phyloP scores from a whole-genome alignment of 2,888 invertebrate species.

The Archips xylosteana region DNA sequence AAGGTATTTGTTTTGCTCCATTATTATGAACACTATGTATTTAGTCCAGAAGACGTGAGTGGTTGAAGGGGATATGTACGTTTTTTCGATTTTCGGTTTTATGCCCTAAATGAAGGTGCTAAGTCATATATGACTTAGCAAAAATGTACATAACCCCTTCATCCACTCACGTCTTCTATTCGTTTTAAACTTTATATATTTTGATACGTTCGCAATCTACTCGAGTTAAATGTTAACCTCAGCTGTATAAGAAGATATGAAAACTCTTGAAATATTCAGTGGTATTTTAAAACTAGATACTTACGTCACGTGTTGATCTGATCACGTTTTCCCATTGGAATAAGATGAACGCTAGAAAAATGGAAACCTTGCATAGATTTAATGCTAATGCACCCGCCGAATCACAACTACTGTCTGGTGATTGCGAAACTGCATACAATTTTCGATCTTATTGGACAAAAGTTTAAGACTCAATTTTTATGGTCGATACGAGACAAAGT shows the following conservation, averaged over 20 bases:
- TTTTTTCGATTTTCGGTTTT: too few relatives aligned
- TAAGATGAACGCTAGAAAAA: conserved; percentile 26
- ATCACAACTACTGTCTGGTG: conserved; percentile 14
- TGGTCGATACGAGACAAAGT: neutral
- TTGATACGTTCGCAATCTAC: too few relatives aligned
- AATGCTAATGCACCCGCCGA: conserved; percentile 24
- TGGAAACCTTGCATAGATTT: conserved; percentile 25
- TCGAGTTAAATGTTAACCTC: neutral
- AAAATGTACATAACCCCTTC: too few relatives aligned
- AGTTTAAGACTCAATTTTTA: conserved; percentile 2
- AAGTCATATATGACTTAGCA: too few relatives aligned
- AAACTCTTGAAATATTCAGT: conserved; percentile 5
- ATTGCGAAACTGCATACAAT: conserved; percentile 9
- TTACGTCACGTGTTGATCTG: conserved; percentile 24
- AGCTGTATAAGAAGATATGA: neutral
- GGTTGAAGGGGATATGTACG: too few relatives aligned
- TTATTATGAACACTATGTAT: too few relatives aligned
- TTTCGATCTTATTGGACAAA: neutral
- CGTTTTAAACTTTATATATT: too few relatives aligned
- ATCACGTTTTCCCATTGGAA: conserved; percentile 33
- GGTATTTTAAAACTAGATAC: neutral
- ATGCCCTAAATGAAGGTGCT: too few relatives aligned
- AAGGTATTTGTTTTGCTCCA: too few relatives aligned
- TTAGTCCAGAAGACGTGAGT: too few relatives aligned
- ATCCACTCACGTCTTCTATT: too few relatives aligned